Evolutionary conservation across 1,140 invertebrate genomes (phyloP).

Genomic region (Odontomachus brunneus): DNA sequence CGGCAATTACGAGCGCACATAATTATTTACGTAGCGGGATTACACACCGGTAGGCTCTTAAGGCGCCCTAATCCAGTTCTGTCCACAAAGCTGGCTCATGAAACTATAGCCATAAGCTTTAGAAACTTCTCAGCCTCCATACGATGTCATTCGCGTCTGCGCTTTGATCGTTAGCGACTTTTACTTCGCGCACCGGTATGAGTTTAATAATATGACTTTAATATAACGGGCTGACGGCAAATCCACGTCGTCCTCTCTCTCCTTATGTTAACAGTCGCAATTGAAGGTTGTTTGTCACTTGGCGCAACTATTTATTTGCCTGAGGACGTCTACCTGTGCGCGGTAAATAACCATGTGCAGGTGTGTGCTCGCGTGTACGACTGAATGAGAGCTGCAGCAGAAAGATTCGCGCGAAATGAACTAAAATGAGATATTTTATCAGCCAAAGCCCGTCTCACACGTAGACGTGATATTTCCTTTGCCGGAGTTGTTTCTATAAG

Average conservation of each 20-base stretch:
- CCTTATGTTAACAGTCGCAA: constrained; percentile 2
- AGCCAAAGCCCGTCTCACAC: neutral
- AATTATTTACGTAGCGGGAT: constrained; percentile 67
- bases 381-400: neutral
- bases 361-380: neutral
- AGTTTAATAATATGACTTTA: neutral
- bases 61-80: constrained; percentile 58
- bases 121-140: constrained; percentile 58
- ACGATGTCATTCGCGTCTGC: constrained; percentile 55
- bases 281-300: neutral
- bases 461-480: constrained; percentile 25
- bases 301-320: neutral
- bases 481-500: constrained; percentile 47
- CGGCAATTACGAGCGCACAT: constrained; percentile 36
- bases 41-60: constrained; percentile 33
- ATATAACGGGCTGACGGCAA: constrained; percentile 36
- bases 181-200: constrained; percentile 4
- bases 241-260: too few species aligned
- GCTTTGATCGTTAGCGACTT: constrained; percentile 55
- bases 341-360: neutral
- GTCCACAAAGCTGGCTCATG: constrained; percentile 52
- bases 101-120: constrained; percentile 56
- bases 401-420: neutral
- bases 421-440: constrained; percentile 25
- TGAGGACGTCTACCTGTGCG: neutral